Evolutionary conservation across 2,113 vertebrate genomes (phyloP).

Genomic region (Sterrhoptilus dennistouni): DNA sequence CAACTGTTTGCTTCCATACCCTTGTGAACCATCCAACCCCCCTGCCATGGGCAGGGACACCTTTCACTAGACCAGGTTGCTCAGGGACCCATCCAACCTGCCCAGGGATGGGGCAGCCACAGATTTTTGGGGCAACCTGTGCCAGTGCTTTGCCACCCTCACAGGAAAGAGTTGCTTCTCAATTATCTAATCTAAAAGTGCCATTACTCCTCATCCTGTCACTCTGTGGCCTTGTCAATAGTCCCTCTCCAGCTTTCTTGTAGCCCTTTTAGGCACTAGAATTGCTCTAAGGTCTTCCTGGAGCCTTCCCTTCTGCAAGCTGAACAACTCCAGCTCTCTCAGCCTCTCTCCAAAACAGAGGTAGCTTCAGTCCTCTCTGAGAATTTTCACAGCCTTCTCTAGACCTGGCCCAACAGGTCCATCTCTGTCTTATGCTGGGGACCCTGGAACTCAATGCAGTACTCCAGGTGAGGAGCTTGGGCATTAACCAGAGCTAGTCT

Average conservation of each 20-base stretch:
- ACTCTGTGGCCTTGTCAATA: background rate
- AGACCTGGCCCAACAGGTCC: background rate
- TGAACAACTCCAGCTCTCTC: background rate
- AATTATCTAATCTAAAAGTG: background rate
- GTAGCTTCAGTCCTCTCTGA: background rate
- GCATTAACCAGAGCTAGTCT: background rate
- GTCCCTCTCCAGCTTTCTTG: background rate
- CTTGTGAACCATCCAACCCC: background rate
- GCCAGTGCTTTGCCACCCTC: background rate
- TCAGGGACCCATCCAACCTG: background rate
- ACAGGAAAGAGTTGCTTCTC: background rate
- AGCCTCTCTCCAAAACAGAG: background rate
- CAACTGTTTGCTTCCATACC: background rate
- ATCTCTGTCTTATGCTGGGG: background rate
- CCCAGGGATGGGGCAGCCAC: background rate
- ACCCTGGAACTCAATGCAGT: background rate
- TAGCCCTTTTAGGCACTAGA: background rate
- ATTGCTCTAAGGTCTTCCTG: background rate
- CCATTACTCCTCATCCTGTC: background rate
- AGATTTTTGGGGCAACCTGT: background rate
- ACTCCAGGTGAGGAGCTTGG: background rate
- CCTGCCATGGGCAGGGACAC: background rate
- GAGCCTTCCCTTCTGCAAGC: background rate
- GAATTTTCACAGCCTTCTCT: background rate
- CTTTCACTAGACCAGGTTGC: background rate